Conservation (phyloP, 37 sponge, comb jelly and placozoan species). For the Theonella swinhoei region DNA sequence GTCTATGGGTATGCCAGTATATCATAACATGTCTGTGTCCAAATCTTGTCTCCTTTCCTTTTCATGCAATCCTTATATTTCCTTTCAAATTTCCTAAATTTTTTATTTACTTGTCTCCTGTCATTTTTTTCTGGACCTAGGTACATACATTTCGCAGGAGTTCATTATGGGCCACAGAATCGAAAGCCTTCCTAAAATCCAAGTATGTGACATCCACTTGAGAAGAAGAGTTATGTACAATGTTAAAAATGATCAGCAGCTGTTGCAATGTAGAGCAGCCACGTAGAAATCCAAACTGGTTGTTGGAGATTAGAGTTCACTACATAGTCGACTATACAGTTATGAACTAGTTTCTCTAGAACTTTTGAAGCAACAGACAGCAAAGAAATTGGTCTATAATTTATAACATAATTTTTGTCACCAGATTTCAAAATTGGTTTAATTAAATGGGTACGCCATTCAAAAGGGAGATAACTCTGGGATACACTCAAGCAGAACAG, state of each 20-base stretch:
- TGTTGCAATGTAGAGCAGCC: background rate
- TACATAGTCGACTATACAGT: background rate
- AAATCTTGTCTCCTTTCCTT: no score
- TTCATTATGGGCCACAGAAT: background rate
- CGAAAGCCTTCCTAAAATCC: background rate
- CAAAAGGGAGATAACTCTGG: no score
- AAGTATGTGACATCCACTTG: background rate
- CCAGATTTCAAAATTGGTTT: no score
- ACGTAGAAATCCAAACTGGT: background rate
- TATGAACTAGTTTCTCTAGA: background rate
- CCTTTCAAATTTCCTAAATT: no score
- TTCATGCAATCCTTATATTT: no score
- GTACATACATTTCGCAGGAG: background rate
- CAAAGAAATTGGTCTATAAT: background rate
- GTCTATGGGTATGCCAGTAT: no score
- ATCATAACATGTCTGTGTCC: no score
- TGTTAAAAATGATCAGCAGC: background rate
- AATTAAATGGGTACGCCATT: no score
- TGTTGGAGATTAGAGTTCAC: background rate
- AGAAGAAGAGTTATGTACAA: background rate
- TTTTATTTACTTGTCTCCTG: no score
- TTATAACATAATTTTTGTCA: no score
- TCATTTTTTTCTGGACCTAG: no score
- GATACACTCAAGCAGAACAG: no score
- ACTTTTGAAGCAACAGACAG: background rate